Base-by-base conservation (phyloP, 1,140 invertebrate genomes). In the Drosophila nikananu region DNA sequence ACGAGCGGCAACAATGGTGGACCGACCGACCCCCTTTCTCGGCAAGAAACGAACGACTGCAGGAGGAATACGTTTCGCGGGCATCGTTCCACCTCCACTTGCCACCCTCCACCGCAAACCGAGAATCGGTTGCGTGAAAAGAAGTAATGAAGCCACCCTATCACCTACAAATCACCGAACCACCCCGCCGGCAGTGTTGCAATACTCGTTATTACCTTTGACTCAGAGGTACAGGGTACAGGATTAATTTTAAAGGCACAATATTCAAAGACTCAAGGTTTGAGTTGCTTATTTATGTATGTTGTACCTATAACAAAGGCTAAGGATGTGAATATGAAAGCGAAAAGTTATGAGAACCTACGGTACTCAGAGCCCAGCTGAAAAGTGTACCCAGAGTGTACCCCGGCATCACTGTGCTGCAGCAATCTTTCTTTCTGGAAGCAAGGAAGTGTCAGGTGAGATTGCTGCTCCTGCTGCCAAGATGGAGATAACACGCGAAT, bases 401-500 rank as follows among this genome's bases (percentile, higher is more conserved):
- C 52, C 19, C 17, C 32, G 21, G 3, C 58, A 65, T 42, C 37
- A 13, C 62, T 64, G 35, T 41, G 25, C 19, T 23, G 51, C 30
- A 48, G 9, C 21, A 48, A 67, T 44, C 42, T 67, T 67, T 21
- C n/a, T 46, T 55, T 55, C 19, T 35, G 35, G 21, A 13, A 32
- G 27, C 35, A 35, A 12, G 25, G 46, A 60, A 52, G 46, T 58
- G 58, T 37, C 86, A 80, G 77, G 77, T 80, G 67, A 66, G 51
- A 66, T 49, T 55, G 35, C 21, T 41, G 37, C 54, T 65, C 59
- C 70, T 81, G 66, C 60, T 77, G 62, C 59, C 48, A 57, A 75
- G 81, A 78, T 83, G 67, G 48, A 74, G 84, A 89, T 89, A 89
- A 75, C 52, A 51, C 52, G 65, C 70, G 86, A 84, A 89, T 89